Evolutionary conservation across 2,888 invertebrate species (phyloP), one percentile per base, ranked within the genome.

Genomic region (Pollenia amentaria): DNA sequence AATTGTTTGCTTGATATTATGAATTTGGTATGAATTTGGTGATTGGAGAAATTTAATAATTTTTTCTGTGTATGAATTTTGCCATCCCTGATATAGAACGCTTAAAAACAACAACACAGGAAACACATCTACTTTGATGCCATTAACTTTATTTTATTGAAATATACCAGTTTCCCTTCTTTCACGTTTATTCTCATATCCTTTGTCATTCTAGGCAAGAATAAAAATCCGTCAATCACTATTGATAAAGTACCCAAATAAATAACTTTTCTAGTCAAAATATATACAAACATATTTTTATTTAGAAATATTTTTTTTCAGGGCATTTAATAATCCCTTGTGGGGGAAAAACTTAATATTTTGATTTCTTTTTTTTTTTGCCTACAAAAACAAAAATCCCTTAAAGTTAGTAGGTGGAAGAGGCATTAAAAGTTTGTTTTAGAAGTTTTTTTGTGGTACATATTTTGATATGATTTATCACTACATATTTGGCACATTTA

Each of bases 191-290:
- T 29, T 29, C 29, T 29, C 29, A 6, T 29, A 0, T 29, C 29
- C 29, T 29, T 29, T 29, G 29, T 29, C 3, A 29, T 29, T 6
- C 29, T 29, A 6, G 29, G 29, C 29, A 6, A 29, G 29, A 29
- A 6, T 29, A 6, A 3, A 29, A 29, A 29, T 29, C 60, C 69
- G 69, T 65, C 81, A 75, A 81, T 67, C 73, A 29, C 51, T 67
- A 60, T 69, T 81, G 40, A 65, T 65, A 55, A 55, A 44, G 44
- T 44, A 44, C 14, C n/a, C n/a, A 57, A 60, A 57, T 46, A 78
- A 44, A 55, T 38, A 18, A 78, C 7, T 72, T 78, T 69, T 48
- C 60, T 78, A 14, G n/a, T 4, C 12, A 57, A 29, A 8, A 11
- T 21, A 29, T 2, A 21, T 21, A 57, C 29, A 29, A 6, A 29